Evolutionary conservation across 2,113 vertebrate genomes (phyloP).

Genomic region (Pterophyllum scalare): DNA sequence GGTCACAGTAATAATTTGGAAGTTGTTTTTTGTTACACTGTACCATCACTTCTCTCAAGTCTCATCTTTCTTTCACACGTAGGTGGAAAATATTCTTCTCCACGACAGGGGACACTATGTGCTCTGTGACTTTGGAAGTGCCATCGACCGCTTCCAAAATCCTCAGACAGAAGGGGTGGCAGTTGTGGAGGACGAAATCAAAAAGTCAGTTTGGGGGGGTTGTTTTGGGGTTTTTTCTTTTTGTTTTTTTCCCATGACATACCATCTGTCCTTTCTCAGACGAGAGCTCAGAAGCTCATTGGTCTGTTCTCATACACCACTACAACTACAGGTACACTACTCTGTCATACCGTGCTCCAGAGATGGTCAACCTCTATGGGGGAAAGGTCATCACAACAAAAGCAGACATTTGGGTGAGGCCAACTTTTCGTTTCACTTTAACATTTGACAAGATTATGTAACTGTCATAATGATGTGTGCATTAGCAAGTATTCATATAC

Average conservation of each 20-base stretch:
- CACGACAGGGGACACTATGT: slow-evolving; percentile 98
- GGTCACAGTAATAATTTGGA: not conserved
- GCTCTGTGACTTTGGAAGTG: slow-evolving; percentile 97
- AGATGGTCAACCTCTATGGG: slow-evolving; percentile 98
- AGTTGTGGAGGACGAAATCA: slow-evolving; percentile 95
- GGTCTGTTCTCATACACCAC: slow-evolving; percentile 17
- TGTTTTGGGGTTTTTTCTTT: too few species aligned
- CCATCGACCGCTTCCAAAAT: slow-evolving; percentile 94
- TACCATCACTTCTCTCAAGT: not conserved
- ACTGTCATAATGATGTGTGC: not conserved
- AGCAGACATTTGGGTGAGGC: slow-evolving; percentile 96
- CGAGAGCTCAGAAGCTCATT: not conserved
- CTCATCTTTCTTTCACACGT: slow-evolving; percentile 26
- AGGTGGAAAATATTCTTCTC: slow-evolving; percentile 99
- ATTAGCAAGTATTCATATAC: not conserved
- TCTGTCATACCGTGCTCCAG: slow-evolving; percentile 95
- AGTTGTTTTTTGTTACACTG: not conserved
- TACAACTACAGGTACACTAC: slow-evolving; percentile 92
- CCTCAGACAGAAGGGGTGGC: slow-evolving; percentile 93
- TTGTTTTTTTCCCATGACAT: not conserved
- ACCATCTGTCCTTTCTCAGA: not conserved
- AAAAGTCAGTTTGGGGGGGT: slow-evolving; percentile 85
- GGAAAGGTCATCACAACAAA: slow-evolving; percentile 96
- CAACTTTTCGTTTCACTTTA: not conserved
- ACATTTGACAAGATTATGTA: not conserved